Percentiles rank a stretch among this genome's conserved stretches.
Evolutionary conservation across 2,113 vertebrate species (phyloP).

Genomic region (Balaeniceps rex): DNA sequence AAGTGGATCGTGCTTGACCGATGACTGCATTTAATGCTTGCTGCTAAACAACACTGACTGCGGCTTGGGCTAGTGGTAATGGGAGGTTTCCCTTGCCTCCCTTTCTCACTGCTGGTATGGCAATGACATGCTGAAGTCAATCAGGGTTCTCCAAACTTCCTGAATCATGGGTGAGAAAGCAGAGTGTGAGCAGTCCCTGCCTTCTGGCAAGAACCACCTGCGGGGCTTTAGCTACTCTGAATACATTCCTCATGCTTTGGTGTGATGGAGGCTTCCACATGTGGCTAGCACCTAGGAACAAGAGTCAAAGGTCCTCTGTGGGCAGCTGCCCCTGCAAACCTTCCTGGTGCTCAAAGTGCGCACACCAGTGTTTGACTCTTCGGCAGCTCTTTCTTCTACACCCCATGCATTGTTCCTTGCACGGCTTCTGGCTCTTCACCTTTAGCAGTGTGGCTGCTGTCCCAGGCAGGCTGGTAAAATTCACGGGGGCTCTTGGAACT

Average conservation of each 20-base stretch:
- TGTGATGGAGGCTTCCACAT: not conserved
- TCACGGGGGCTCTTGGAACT: not conserved
- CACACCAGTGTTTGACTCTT: not conserved
- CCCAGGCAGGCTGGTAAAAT: not conserved
- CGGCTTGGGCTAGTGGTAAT: accelerated
- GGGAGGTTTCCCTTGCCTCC: not conserved
- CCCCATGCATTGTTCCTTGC: accelerated
- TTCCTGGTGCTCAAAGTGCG: not conserved
- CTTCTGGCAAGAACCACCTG: not conserved
- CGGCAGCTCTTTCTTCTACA: not conserved
- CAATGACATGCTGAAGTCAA: not conserved
- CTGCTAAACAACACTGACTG: not conserved
- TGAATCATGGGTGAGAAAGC: not conserved
- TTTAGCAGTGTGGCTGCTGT: not conserved
- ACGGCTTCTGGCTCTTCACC: accelerated
- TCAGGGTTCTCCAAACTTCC: not conserved
- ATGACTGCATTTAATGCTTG: too few species aligned
- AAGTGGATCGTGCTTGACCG: slow-evolving; percentile 29
- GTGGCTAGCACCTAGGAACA: not conserved
- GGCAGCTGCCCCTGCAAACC: not conserved
- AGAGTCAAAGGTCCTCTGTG: not conserved
- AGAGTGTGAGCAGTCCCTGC: not conserved
- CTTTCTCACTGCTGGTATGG: not conserved
- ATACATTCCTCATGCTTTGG: not conserved
- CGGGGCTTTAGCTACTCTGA: not conserved